Conservation (phyloP, 2,113 vertebrate genomes). For the Polyodon spathula region DNA sequence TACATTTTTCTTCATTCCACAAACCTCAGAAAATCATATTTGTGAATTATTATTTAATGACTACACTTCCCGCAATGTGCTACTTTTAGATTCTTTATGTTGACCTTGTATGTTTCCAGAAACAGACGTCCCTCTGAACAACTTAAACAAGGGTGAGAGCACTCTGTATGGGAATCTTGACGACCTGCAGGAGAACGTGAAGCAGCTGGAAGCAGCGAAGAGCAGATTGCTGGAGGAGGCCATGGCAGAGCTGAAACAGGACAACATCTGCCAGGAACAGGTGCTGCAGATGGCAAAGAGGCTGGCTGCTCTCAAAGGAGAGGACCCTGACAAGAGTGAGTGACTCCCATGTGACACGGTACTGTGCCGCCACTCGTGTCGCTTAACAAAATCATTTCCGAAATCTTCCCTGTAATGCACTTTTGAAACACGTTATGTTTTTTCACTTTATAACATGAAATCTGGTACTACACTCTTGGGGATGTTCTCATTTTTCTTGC, state of each 20-base stretch:
- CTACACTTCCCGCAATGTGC: not conserved
- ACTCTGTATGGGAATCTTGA: constrained; percentile 49
- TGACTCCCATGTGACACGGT: not conserved
- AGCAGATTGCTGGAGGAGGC: constrained; percentile 71
- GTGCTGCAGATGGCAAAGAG: constrained; percentile 73
- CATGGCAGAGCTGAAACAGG: constrained; percentile 64
- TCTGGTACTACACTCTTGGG: too few species aligned
- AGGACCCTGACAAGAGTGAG: constrained; percentile 77
- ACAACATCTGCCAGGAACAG: constrained; percentile 66
- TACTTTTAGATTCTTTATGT: not conserved
- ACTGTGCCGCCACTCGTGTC: too few species aligned
- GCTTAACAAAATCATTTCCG: too few species aligned
- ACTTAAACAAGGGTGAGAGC: constrained; percentile 63
- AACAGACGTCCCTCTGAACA: constrained; percentile 55
- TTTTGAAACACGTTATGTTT: too few species aligned
- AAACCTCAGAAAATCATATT: too few species aligned
- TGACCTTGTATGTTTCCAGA: constrained; percentile 31
- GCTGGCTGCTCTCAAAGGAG: constrained; percentile 71
- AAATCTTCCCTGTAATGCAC: too few species aligned
- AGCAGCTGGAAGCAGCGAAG: constrained; percentile 71
- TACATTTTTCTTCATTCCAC: too few species aligned
- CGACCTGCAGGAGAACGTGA: constrained; percentile 35
- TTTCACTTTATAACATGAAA: too few species aligned
- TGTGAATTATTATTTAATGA: too few species aligned
- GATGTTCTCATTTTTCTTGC: too few species aligned